phyloP scores from a whole-genome alignment of 2,113 vertebrate species.

The Tauraco erythrolophus region DNA sequence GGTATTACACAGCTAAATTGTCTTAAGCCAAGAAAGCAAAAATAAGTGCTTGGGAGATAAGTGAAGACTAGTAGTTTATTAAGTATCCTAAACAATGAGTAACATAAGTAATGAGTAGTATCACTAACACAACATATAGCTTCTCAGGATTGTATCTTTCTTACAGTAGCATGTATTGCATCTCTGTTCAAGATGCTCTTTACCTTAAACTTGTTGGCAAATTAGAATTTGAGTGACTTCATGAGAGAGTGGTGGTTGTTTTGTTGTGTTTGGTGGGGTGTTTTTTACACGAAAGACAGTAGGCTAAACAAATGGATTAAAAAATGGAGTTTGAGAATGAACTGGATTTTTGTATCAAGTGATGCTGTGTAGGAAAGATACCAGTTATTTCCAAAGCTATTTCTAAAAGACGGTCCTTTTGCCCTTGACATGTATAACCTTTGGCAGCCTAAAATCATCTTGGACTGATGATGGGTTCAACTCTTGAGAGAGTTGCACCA shows the following conservation, averaged over 20 bases:
- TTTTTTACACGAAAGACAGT: not conserved
- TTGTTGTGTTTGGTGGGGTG: no score
- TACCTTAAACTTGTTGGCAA: not conserved
- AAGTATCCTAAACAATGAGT: not conserved
- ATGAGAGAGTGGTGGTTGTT: no score
- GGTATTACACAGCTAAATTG: no score
- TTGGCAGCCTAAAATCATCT: not conserved
- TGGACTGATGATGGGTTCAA: not conserved
- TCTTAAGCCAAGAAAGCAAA: not conserved
- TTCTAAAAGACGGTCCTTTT: not conserved
- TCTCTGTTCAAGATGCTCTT: not conserved
- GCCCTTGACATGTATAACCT: not conserved
- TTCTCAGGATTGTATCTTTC: not conserved
- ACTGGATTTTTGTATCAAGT: not conserved
- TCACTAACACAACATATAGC: not conserved
- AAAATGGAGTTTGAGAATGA: not conserved
- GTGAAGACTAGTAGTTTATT: not conserved
- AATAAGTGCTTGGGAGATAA: not conserved
- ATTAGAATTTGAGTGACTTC: not conserved
- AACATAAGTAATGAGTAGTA: not conserved
- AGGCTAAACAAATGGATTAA: not conserved
- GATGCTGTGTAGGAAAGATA: not conserved
- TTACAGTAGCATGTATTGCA: not conserved
- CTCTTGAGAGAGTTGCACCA: not conserved
- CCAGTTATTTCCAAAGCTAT: not conserved